phyloP scores from a whole-genome alignment of 2,888 invertebrate species.

The Plagiodera versicolora region DNA sequence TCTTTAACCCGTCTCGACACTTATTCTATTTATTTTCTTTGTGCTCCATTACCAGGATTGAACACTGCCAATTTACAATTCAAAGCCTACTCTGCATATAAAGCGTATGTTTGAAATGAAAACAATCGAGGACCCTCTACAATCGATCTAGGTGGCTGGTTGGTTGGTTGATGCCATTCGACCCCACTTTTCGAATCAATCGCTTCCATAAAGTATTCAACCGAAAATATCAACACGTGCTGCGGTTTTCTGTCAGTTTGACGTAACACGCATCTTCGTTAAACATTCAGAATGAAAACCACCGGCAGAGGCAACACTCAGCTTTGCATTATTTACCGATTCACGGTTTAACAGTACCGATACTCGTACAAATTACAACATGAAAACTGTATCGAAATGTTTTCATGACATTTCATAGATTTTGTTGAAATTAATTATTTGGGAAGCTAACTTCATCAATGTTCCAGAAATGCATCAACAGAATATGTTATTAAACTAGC shows the following conservation, averaged over 20 bases:
- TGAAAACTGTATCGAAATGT: no score
- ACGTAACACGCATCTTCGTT: constrained; percentile 44
- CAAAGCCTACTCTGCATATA: constrained; percentile 28
- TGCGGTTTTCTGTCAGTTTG: constrained; percentile 47
- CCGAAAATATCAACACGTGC: constrained; percentile 46
- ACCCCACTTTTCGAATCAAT: constrained; percentile 36
- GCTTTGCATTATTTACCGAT: constrained; percentile 33
- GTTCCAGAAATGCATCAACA: no score
- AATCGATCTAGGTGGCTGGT: constrained; percentile 17
- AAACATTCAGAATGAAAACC: constrained; percentile 21
- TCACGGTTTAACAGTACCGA: neutral
- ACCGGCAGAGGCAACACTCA: constrained; percentile 1
- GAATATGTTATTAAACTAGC: no score
- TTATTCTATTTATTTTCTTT: constrained; percentile 16
- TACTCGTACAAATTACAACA: neutral
- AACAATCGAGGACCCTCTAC: constrained; percentile 29
- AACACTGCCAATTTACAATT: constrained; percentile 28
- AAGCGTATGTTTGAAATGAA: constrained; percentile 31
- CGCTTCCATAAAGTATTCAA: constrained; percentile 44
- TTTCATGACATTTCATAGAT: no score
- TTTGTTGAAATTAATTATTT: no score
- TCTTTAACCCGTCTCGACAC: neutral
- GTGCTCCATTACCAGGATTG: constrained; percentile 16
- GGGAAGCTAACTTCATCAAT: no score
- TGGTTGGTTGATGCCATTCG: constrained; percentile 15